Evolutionary conservation across 2,797 vertebrate species (phyloP).

Genomic region (Steatocranus sp.): DNA sequence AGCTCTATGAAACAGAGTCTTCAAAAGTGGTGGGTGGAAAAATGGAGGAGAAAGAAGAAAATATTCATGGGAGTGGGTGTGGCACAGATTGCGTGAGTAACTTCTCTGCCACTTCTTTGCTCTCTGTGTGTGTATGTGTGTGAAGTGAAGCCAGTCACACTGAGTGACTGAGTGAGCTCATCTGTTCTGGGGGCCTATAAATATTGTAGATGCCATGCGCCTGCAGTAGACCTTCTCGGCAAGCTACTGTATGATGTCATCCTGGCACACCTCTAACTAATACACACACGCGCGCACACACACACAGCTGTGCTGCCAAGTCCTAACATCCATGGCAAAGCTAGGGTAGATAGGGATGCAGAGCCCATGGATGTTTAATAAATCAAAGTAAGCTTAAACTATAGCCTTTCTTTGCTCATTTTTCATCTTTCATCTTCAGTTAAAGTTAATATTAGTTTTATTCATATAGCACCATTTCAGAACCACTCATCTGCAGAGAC

Average conservation of each 20-base stretch:
- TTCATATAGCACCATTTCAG: neutral
- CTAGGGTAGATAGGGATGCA: slow-evolving; percentile 28
- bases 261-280: slow-evolving; percentile 51
- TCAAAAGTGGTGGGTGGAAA: slow-evolving; percentile 1
- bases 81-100: slow-evolving; percentile 54
- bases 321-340: slow-evolving; percentile 56
- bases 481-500: neutral
- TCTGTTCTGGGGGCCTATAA: slow-evolving; percentile 73
- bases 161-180: slow-evolving; percentile 70
- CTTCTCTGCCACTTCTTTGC: slow-evolving; percentile 47
- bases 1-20: neutral
- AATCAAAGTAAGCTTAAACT: slow-evolving; percentile 13
- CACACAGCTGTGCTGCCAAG: slow-evolving; percentile 50
- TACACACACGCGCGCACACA: neutral
- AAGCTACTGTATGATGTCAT: slow-evolving; percentile 76
- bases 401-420: neutral
- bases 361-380: slow-evolving; percentile 16
- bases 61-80: slow-evolving; percentile 45
- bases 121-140: neutral
- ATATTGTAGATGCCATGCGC: slow-evolving; percentile 76
- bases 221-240: slow-evolving; percentile 68
- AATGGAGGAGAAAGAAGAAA: neutral
- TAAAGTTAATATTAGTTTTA: neutral
- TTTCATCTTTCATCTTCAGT: neutral
- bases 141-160: slow-evolving; percentile 51